Base-by-base conservation (phyloP, 1,140 invertebrate genomes). In the Polypedilum pembai region DNA sequence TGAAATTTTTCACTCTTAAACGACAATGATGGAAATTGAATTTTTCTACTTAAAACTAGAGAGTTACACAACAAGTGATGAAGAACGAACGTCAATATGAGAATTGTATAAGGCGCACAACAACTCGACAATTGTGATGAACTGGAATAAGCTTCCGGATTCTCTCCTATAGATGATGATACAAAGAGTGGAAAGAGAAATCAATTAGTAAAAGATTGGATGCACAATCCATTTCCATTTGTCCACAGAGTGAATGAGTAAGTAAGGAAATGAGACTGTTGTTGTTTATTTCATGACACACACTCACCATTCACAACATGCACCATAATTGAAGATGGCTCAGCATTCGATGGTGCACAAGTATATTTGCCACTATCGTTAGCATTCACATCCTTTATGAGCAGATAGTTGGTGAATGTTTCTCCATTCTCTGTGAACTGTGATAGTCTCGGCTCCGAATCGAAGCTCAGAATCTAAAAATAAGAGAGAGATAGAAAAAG, bases 271-370 rank as follows among this genome's bases (percentile, higher is more conserved):
- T n/a, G n/a, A n/a, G n/a, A n/a, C n/a, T n/a, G n/a, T n/a, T n/a
- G n/a, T n/a, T n/a, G n/a, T n/a, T n/a, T n/a, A n/a, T n/a, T n/a
- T n/a, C n/a, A n/a, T n/a, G n/a, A n/a, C n/a, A n/a, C n/a, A n/a
- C n/a, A 69, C 77, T 78, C 74, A 83, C 82, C 85, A 80, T 84
- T 82, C 20, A 86, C 78, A 0, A 91, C 88, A 33, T 5, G 1
- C 24, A 91, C 89, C 77, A 87, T 88, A 75, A 91, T 87, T 76
- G 85, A 89, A 17, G 89, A 85, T 20, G 87, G 84, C 65, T 86
- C 86, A 1, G 89, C 88, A 78, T 91, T 91, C 73, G 88, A 89
- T 17, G 89, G 89, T 45, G 85, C 84, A 80, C 90, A 91, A 2
- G 89, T 90, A 76, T 91, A 89, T 79, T 89, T 89, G 40, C 88